phyloP scores from a whole-genome alignment of 1,140 invertebrate genomes.

The Apis laboriosa region DNA sequence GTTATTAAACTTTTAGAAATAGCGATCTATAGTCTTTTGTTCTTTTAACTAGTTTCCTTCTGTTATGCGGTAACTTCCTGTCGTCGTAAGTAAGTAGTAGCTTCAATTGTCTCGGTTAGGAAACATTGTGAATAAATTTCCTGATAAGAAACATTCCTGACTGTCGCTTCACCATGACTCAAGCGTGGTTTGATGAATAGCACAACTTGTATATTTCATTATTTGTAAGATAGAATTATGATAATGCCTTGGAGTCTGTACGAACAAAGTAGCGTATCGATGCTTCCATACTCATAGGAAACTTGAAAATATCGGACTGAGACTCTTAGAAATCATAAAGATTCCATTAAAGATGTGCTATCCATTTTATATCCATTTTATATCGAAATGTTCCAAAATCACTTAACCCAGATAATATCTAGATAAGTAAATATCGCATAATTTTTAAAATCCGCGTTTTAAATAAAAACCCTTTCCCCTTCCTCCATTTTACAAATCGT shows the following conservation, averaged over 20 bases:
- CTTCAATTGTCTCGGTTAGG: conserved; percentile 37
- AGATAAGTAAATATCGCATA: no score
- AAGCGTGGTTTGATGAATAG: background rate
- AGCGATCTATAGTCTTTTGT: background rate
- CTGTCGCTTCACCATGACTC: conserved; percentile 5
- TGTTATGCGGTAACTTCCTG: conserved; percentile 35
- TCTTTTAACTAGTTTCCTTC: conserved; percentile 16
- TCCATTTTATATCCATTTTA: no score
- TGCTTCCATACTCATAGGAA: no score
- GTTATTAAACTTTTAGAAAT: background rate
- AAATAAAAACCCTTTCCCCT: no score
- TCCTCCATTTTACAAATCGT: no score
- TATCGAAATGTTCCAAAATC: no score
- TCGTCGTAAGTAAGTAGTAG: background rate
- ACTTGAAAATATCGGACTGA: no score
- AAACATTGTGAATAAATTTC: conserved; percentile 19
- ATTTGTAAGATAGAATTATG: background rate
- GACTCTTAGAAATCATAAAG: no score
- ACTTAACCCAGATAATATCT: no score
- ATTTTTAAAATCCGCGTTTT: no score
- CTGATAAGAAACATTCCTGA: conserved; percentile 31
- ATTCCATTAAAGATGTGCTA: no score
- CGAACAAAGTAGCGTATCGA: background rate
- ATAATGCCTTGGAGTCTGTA: background rate
- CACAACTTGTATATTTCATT: background rate